Evolutionary conservation across 2,888 invertebrate species (phyloP), one percentile per base, ranked within the genome.

Genomic region (Phortica okadai): DNA sequence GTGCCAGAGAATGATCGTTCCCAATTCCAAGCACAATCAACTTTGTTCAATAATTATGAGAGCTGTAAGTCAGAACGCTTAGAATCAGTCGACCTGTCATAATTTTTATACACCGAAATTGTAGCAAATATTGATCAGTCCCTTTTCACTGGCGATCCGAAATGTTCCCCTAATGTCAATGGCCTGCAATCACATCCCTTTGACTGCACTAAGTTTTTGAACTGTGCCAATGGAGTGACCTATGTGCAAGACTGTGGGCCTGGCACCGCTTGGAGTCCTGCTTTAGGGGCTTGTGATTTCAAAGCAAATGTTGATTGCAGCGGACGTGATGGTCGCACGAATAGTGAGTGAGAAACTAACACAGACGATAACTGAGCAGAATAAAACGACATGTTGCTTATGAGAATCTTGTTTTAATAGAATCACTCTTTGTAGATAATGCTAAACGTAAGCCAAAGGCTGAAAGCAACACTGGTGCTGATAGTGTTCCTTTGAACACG

Each of bases 151-250:
- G 44, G 59, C 14, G 67, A 56, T 16, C 56, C 76, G 2, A 8
- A 25, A 25, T 94, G 94, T 87, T 93, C 93, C 0, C 79, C 87
- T 0, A 92, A 92, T n/a, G 86, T 90, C 0, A 92, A 88, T 69
- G 95, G 94, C 0, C 81, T 94, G 10, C 89, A 92, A 44, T 92
- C 93, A 0, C 94, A 95, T 90, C 94, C 94, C 0, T 89, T 88
- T 0, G 93, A 94, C 76, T 95, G 95, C 82, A 92, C 92, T 0
- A 94, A 94, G 84, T 95, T 93, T 86, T 84, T 95, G 25, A 94
- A 94, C 82, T 95, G 95, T 84, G 93, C 92, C 11, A 92, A 93
- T 81, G 95, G 94, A 0, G 90, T 90, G 50, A 93, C 93, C 0
- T 92, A 92, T 79, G 87, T 94, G 2, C 93, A 93, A 90, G 91